Conservation (phyloP, 1,140 invertebrate genomes). For the Cyclina sinensis region DNA sequence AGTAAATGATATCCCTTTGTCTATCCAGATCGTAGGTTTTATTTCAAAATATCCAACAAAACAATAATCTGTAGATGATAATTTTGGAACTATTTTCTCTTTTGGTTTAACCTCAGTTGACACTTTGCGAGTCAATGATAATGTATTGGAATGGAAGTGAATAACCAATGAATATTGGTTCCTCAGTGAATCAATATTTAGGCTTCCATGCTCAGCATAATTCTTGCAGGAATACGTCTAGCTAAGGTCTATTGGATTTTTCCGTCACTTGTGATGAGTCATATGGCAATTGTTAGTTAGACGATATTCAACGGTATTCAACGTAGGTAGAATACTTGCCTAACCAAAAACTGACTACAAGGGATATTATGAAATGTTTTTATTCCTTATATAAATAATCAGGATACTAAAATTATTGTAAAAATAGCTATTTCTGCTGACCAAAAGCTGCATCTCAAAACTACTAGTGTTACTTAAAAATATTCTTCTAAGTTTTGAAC, state of each 20-base stretch:
- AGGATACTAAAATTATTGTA: no score
- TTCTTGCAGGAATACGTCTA: conserved; percentile 54
- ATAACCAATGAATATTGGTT: conserved; percentile 48
- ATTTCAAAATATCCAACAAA: not conserved
- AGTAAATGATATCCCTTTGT: not conserved
- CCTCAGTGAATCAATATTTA: conserved; percentile 36
- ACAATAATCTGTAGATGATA: not conserved
- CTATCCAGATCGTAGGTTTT: not conserved
- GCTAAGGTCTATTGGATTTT: not conserved
- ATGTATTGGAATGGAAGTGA: conserved; percentile 49
- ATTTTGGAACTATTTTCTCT: not conserved
- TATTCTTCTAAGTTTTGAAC: no score
- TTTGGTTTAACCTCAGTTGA: conserved; percentile 30
- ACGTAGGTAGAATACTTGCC: no score
- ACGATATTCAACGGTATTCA: no score
- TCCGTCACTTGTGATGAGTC: conserved; percentile 1
- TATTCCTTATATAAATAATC: no score
- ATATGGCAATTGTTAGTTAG: no score
- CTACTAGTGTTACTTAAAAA: no score
- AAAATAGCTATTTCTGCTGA: no score
- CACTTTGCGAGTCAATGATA: conserved; percentile 48
- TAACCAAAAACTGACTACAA: no score
- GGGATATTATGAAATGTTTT: no score
- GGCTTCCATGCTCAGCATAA: conserved; percentile 53
- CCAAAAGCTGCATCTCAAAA: no score